These are phyloP conservation scores for Hirundichthys speculiger DNA, from an alignment of 2,113 vertebrate genomes.

Conservation along the genomic window DNA sequence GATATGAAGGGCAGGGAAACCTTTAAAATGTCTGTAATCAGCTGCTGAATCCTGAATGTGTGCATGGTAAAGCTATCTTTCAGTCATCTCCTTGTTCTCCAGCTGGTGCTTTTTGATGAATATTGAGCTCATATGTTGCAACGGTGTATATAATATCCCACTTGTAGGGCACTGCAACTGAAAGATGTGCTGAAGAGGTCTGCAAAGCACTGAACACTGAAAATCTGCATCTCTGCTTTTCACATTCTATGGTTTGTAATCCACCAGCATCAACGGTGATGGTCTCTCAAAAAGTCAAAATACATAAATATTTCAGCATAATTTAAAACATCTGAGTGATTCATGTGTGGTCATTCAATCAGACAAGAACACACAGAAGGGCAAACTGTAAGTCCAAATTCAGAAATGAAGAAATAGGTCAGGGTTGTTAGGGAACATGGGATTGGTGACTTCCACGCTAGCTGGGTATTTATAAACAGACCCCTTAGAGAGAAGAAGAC, in stretches of 20 bases:
- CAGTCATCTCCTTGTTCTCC: slow-evolving; percentile 21
- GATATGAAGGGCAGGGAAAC: slow-evolving; percentile 60
- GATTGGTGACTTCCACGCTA: slow-evolving; percentile 74
- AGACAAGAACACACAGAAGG: slow-evolving; percentile 33
- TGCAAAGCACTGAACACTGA: too few species aligned
- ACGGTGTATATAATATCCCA: slow-evolving; percentile 2
- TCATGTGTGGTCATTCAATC: slow-evolving; percentile 35
- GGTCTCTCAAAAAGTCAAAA: neutral
- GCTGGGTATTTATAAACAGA: slow-evolving; percentile 81
- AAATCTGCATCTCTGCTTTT: slow-evolving; percentile 6
- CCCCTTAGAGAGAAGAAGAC: slow-evolving; percentile 71
- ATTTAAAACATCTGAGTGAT: slow-evolving; percentile 11
- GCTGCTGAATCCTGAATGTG: slow-evolving; percentile 45
- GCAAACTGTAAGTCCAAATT: slow-evolving; percentile 53
- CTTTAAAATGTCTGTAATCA: slow-evolving; percentile 56
- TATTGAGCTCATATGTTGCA: slow-evolving; percentile 55
- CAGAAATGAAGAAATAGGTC: slow-evolving; percentile 75
- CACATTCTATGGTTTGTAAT: slow-evolving; percentile 13
- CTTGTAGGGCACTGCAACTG: too few species aligned
- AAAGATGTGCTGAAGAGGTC: too few species aligned
- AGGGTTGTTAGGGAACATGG: slow-evolving; percentile 79
- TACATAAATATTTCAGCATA: slow-evolving; percentile 3
- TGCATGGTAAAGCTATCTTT: slow-evolving; percentile 26
- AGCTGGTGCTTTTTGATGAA: slow-evolving; percentile 20
- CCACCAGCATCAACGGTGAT: neutral